These are phyloP conservation scores for Glyptemys insculpta DNA, from an alignment of 2,797 vertebrate species.

Conservation along the genomic window DNA sequence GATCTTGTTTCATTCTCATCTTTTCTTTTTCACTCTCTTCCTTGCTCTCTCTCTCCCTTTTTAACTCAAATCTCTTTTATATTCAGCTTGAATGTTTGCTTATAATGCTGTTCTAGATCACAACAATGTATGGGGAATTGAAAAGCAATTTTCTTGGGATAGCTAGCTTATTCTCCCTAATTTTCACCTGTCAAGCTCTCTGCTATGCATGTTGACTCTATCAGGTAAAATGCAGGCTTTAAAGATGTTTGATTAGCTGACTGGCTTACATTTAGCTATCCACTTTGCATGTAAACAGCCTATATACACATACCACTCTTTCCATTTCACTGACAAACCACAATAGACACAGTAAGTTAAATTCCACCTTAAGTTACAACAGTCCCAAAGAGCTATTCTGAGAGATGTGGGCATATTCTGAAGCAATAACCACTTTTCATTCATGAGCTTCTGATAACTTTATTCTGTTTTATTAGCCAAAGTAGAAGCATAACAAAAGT, in stretches of 20 bases:
- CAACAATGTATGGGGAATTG: conserved; percentile 72
- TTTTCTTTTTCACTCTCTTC: neutral
- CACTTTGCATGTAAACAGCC: conserved; percentile 61
- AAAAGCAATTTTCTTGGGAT: conserved; percentile 75
- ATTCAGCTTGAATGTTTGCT: conserved; percentile 41
- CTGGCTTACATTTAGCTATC: conserved; percentile 68
- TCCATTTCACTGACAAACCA: conserved; percentile 7
- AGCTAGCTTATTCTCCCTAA: conserved; percentile 72
- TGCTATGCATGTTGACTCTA: conserved; percentile 63
- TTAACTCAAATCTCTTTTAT: conserved; percentile 33
- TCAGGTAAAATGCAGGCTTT: conserved; percentile 68
- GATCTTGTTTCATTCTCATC: neutral
- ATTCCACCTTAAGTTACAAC: neutral
- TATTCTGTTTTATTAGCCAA: neutral
- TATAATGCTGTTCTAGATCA: conserved; percentile 60
- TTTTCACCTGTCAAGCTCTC: conserved; percentile 72
- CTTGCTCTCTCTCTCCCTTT: neutral
- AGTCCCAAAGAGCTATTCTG: neutral
- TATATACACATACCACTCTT: neutral
- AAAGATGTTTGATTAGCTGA: conserved; percentile 73
- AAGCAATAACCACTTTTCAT: neutral
- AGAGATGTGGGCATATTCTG: neutral
- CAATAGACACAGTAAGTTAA: neutral
- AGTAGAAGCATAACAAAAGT: neutral
- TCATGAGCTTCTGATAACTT: neutral